Base-by-base conservation (phyloP, 2,888 invertebrate genomes). In the Cylloceria caligata region DNA sequence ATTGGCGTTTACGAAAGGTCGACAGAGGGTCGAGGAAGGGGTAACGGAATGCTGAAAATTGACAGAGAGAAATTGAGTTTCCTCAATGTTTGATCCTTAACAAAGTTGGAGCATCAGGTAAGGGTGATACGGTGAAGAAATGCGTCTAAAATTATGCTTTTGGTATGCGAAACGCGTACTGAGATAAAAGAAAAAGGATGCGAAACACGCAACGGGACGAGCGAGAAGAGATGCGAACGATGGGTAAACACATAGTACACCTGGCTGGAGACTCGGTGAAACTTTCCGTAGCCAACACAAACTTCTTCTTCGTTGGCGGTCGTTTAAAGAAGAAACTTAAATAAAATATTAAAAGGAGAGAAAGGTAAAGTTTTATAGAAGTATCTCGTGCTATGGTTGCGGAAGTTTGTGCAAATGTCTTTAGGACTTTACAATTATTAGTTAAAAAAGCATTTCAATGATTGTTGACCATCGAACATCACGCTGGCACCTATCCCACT, bases 61-160 rank as follows among this genome's bases (percentile, higher is more conserved):
- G 82, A 85, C 75, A 11, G 21, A 67, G 39, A 62, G 34, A 81
- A 76, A 81, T 72, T 76, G 76, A 76, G 67, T 67, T 52, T 21
- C 49, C 42, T 45, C 34, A 72, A 49, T 47, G 57, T 71, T 71
- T 68, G 49, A 19, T 21, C 19, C 55, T 47, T 45, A 39, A 39
- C 39, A 39, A 39, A 79, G 64, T 71, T 68, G 19, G 60, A 65
- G 49, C 55, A 42, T 64, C 64, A 47, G 55, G 49, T 49, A 39
- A 21, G 64, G 55, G 52, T 60, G 68, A 27, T 68, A 62, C 49
- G 55, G 52, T 69, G 68, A 74, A 74, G 52, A 68, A 69, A 55
- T 74, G 64, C 74, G 64, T 64, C 55, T 42, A 55, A 42, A 80
- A 80, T 69, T 74, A 74, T 80, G 69, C 64, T 45, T 72, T 72